These are phyloP conservation scores for Cygnus atratus DNA, from an alignment of 2,113 vertebrate genomes.

Conservation along the genomic window DNA sequence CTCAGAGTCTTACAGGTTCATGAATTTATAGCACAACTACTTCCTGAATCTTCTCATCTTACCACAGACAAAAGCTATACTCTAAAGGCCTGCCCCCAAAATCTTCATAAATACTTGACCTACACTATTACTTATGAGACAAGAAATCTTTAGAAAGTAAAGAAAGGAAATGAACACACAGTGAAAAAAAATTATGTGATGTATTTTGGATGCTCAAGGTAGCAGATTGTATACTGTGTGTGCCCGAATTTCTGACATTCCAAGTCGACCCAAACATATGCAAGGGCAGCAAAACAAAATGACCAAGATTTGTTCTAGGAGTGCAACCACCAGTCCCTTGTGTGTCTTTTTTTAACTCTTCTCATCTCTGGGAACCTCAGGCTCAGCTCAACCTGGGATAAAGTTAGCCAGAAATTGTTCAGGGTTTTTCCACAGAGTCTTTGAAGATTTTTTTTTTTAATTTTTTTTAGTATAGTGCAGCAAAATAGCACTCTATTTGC, in stretches of 20 bases:
- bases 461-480: not conserved
- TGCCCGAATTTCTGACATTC: not conserved
- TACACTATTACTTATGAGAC: not conserved
- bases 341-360: not conserved
- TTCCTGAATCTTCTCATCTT: not conserved
- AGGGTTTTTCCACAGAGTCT: not conserved
- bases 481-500: not conserved
- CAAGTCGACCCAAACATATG: accelerated
- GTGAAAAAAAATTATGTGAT: not conserved
- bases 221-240: not conserved
- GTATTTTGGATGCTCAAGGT: not conserved
- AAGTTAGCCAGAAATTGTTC: not conserved
- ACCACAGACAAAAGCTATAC: not conserved
- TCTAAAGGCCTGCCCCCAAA: not conserved
- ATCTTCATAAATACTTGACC: not conserved
- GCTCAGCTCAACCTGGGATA: not conserved
- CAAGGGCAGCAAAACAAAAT: not conserved
- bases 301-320: accelerated
- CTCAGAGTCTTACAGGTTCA: not conserved
- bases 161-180: not conserved
- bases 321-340: not conserved
- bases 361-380: not conserved
- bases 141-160: not conserved
- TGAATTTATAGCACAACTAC: not conserved
- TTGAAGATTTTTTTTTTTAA: not conserved